Evolutionary conservation across 2,797 vertebrate species (phyloP), one percentile per base, ranked within the genome.

Genomic region (Tachyglossus aculeatus): DNA sequence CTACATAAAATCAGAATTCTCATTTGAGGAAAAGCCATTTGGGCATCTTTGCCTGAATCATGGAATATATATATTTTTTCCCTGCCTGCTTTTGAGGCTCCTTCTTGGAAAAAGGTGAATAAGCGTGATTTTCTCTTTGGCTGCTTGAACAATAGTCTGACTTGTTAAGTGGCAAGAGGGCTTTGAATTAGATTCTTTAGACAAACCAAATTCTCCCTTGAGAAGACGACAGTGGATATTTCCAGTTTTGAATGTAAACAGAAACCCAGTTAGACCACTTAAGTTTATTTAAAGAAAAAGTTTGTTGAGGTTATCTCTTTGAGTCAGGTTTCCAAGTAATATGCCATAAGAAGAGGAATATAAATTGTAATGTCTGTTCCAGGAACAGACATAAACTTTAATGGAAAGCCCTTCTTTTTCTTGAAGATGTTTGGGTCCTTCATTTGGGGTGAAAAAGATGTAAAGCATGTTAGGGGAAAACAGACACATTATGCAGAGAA

Each of bases 341-440:
- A 2, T 80, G 73, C 53, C 68, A 80, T 56, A 34, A 73, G 67
- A 84, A 71, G 67, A 71, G 4, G 50, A 24, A 33, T 74, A 27
- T 80, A 58, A 82, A 74, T 29, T 76, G 22, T 77, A 74, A 78
- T 41, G 53, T 71, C 45, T 78, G 27, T 2, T 50, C 54, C 48
- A 32, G 54, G 47, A 67, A 60, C 60, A 70, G 81, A 45, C 56
- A 39, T 80, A 77, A 51, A 78, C 68, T 52, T n/a, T 39, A 10
- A 74, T 39, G 50, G 21, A 51, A 67, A 67, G 22, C n/a, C 40
- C 31, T 2, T 60, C 33, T 58, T 58, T 50, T 65, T 64, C 51
- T 52, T 76, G 41, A 67, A 81, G 78, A 38, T 34, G 5, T 75
- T 65, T 77, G 56, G n/a, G 27, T 71, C 51, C 54, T 78, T 64